A percentile compares a stretch with the other conserved stretches of the same genome.
phyloP scores from a whole-genome alignment of 2,113 vertebrate species.

The Agelaius phoeniceus region DNA sequence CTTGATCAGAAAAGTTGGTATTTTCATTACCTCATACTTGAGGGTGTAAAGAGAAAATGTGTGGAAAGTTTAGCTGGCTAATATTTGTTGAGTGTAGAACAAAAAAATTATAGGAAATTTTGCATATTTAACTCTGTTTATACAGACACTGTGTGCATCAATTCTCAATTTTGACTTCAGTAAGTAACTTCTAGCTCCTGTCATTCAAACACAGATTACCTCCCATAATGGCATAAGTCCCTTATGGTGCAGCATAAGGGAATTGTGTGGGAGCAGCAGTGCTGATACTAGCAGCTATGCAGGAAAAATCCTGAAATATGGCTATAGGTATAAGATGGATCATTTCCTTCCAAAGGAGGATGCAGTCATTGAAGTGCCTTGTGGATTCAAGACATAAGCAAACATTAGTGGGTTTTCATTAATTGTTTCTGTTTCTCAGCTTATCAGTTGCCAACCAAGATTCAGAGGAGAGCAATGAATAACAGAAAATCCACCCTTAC shows the following conservation, averaged over 20 bases:
- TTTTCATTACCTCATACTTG: neutral
- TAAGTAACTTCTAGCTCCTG: neutral
- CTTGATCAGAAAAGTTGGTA: neutral
- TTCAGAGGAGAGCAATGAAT: neutral
- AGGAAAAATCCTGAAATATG: neutral
- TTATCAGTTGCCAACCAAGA: neutral
- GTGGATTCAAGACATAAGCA: neutral
- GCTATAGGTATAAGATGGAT: neutral
- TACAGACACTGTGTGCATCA: neutral
- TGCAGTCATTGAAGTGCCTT: neutral
- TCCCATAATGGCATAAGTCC: neutral
- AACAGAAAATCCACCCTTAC: neutral
- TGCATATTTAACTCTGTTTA: neutral
- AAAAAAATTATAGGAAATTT: neutral
- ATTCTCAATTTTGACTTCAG: neutral
- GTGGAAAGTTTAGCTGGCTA: neutral
- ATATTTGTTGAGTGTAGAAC: neutral
- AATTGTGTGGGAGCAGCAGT: neutral
- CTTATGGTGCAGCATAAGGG: too few species aligned
- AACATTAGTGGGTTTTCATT: neutral
- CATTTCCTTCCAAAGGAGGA: neutral
- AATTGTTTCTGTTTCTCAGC: neutral
- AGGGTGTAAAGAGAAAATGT: neutral
- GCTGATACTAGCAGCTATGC: too few species aligned
- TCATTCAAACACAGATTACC: neutral